Evolutionary conservation across 2,797 vertebrate species (phyloP).

Genomic region (Lindbergichthys nudifrons): DNA sequence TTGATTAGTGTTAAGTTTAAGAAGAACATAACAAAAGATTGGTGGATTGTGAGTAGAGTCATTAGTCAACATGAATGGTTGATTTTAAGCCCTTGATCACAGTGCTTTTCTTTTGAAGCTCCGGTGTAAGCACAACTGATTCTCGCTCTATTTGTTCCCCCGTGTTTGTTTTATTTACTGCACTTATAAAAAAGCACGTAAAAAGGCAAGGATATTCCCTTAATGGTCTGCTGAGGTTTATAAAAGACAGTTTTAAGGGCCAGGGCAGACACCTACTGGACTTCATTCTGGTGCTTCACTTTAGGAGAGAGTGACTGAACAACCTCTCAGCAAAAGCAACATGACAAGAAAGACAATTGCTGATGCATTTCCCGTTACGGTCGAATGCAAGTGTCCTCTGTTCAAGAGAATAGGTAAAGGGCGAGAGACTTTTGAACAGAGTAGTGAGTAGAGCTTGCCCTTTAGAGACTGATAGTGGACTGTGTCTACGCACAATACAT

Average conservation of each 20-base stretch:
- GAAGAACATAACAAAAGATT: not conserved
- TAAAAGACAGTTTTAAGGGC: slow-evolving; percentile 1
- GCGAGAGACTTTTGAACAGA: slow-evolving; percentile 20
- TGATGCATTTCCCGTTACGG: slow-evolving; percentile 43
- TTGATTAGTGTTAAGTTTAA: slow-evolving; percentile 3
- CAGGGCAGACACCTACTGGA: slow-evolving; percentile 1
- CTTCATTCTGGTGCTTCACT: slow-evolving; percentile 8
- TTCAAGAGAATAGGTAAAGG: slow-evolving; percentile 3
- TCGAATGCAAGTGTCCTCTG: not conserved
- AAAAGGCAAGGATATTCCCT: not conserved
- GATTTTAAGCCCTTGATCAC: too few relatives aligned
- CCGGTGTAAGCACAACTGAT: not conserved
- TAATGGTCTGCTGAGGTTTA: slow-evolving; percentile 12
- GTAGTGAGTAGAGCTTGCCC: not conserved
- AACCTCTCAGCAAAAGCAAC: slow-evolving; percentile 22
- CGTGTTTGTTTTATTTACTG: slow-evolving; percentile 1
- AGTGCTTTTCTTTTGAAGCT: too few relatives aligned
- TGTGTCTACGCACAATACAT: slow-evolving; percentile 2
- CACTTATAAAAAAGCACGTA: slow-evolving; percentile 2
- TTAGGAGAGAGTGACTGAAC: slow-evolving; percentile 12
- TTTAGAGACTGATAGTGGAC: slow-evolving; percentile 11
- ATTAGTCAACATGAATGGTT: not conserved
- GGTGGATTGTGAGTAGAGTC: not conserved
- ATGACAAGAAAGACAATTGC: slow-evolving; percentile 24
- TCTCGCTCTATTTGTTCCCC: not conserved